These are phyloP conservation scores for Dendrocincla fuliginosa DNA, from an alignment of 2,797 vertebrate species.

Conservation along the genomic window DNA sequence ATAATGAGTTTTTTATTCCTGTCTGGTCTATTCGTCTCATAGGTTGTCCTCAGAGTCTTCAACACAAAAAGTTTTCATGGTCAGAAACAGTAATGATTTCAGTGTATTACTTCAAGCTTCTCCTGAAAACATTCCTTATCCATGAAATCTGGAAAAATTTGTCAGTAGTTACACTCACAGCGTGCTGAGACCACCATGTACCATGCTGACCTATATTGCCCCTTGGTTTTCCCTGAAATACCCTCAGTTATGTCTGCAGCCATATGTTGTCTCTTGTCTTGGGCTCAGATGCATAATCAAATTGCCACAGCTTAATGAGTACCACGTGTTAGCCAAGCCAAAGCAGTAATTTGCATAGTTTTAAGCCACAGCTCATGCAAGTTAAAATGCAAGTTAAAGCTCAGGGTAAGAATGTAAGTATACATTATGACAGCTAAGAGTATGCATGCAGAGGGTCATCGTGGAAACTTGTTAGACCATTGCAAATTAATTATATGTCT, in stretches of 20 bases:
- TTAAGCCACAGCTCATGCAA: neutral
- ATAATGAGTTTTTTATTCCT: neutral
- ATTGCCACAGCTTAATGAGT: constrained; percentile 4
- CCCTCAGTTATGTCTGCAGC: constrained; percentile 6
- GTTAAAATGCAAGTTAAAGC: neutral
- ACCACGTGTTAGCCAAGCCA: neutral
- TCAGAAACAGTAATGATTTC: neutral
- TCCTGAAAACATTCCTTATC: neutral
- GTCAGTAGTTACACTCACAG: neutral
- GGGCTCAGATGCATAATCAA: neutral
- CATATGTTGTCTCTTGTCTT: neutral
- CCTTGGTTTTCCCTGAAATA: neutral
- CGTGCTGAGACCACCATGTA: neutral
- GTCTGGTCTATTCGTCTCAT: neutral
- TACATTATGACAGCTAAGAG: neutral
- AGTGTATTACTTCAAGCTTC: neutral
- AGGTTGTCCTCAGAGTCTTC: neutral
- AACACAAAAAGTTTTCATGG: neutral
- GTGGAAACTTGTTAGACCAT: neutral
- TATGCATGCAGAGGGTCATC: neutral
- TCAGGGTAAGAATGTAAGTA: neutral
- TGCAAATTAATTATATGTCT: neutral
- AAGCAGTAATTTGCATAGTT: neutral
- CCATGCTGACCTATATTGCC: neutral
- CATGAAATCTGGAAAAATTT: neutral